Percentiles rank a stretch among this genome's conserved stretches.
Conservation (phyloP, 2,797 vertebrate species). For the Ambastaia sidthimunki region DNA sequence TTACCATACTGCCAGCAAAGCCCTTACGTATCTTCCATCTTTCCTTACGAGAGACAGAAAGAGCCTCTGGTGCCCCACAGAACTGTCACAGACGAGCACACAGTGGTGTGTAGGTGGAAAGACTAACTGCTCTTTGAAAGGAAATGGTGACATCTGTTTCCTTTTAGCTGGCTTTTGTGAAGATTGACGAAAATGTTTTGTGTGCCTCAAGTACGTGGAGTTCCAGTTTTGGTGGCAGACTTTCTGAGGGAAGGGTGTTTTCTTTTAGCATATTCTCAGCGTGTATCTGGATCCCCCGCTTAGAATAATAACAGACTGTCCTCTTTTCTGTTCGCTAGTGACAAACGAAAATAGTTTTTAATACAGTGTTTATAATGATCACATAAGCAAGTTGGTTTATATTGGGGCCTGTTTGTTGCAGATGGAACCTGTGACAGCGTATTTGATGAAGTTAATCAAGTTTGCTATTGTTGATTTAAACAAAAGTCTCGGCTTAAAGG, state of each 20-base stretch:
- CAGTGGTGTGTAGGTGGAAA: constrained; percentile 43
- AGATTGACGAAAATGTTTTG: constrained; percentile 19
- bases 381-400: not conserved
- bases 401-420: not conserved
- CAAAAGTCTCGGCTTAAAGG: constrained; percentile 13
- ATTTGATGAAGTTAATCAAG: not conserved
- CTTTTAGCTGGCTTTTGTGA: constrained; percentile 32
- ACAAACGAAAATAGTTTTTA: not conserved
- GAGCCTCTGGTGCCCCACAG: not conserved
- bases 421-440: not conserved
- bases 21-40: not conserved
- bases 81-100: constrained; percentile 31
- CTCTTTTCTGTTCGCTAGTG: not conserved
- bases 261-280: constrained; percentile 17
- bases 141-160: constrained; percentile 52
- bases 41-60: constrained; percentile 21
- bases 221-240: constrained; percentile 24
- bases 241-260: constrained; percentile 13
- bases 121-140: constrained; percentile 48
- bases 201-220: constrained; percentile 6
- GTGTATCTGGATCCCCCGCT: constrained; percentile 14
- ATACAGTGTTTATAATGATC: not conserved
- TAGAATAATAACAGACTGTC: constrained; percentile 5
- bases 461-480: constrained; percentile 28
- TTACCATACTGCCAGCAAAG: constrained; percentile 20